Evolutionary conservation across 2,113 vertebrate species (phyloP).

Genomic region (Lampris megalopsis): DNA sequence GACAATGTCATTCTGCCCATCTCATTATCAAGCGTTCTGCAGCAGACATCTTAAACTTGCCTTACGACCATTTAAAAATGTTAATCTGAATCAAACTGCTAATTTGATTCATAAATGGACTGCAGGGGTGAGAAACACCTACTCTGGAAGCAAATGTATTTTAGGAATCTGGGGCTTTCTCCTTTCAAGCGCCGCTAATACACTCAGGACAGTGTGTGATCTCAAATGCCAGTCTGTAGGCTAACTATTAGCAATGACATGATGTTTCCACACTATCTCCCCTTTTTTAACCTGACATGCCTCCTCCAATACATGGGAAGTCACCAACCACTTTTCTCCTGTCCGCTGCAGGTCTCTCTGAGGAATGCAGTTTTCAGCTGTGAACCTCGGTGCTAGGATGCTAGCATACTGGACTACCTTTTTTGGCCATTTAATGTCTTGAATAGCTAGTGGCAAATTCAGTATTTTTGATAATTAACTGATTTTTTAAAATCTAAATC

Average conservation of each 20-base stretch:
- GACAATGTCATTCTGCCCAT: too few relatives aligned
- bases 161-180: constrained; percentile 30
- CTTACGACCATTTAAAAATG: background rate
- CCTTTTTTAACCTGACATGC: too few relatives aligned
- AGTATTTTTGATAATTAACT: constrained; percentile 45
- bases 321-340: too few relatives aligned
- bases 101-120: background rate
- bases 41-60: too few relatives aligned
- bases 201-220: background rate
- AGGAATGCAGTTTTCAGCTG: too few relatives aligned
- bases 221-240: constrained; percentile 36
- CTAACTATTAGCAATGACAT: constrained; percentile 30
- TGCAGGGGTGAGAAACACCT: constrained; percentile 10
- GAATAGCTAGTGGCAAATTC: constrained; percentile 29
- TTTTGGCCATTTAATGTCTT: constrained; percentile 18
- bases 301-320: too few relatives aligned
- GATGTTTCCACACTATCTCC: constrained; percentile 5
- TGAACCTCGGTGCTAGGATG: too few relatives aligned
- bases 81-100: background rate
- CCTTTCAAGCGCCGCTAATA: constrained; percentile 1
- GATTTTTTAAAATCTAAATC: constrained; percentile 29
- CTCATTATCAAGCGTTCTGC: too few relatives aligned
- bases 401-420: too few relatives aligned
- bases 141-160: constrained; percentile 1
- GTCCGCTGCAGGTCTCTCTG: too few relatives aligned